Evolutionary conservation across 2,888 invertebrate species (phyloP), one percentile per base, ranked within the genome.

Genomic region (Brachypterus glaber): DNA sequence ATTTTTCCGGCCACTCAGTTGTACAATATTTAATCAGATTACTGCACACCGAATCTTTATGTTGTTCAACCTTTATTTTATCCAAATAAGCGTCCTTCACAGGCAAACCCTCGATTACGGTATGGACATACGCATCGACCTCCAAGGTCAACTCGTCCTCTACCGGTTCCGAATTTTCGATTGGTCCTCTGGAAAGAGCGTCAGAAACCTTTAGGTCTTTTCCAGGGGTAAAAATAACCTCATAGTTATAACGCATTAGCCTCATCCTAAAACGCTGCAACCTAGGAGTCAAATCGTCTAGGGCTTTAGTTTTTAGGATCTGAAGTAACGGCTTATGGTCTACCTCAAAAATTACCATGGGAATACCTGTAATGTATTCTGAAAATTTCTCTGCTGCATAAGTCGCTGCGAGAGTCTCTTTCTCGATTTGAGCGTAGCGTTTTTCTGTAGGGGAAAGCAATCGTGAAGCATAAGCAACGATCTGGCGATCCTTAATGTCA

Each of bases 271-370:
- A 40, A 8, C 40, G 21, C 17, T 35, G 41, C 5, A 21, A 9
- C 9, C 21, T 5, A 3, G 41, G 41, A 5, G 41, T 41, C 8
- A 37, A 13, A 16, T 42, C 42, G 25, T 41, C 40, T 5, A 42
- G 25, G 4, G 39, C 35, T 29, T 42, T 42, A 5, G 35, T 32
- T 33, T 35, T 30, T 8, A 36, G 16, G 9, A 42, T 34, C 13
- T 35, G 40, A n/a, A 42, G 5, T 9, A 41, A 17, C 5, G 42
- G 42, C 8, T 24, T 21, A 27, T 42, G 42, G 26, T 42, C 42
- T 3, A 39, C 39, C 9, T 21, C 21, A 7, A 21, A 21, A 7
- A 9, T 21, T 21, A 21, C 5, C 5, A 7, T 7, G 5, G 5
- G 7, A 7, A 21, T 9, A 5, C 21, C 9, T 5, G 21, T 29